phyloP scores from a whole-genome alignment of 2,113 vertebrate species.

The Pogonocichla stellata region DNA sequence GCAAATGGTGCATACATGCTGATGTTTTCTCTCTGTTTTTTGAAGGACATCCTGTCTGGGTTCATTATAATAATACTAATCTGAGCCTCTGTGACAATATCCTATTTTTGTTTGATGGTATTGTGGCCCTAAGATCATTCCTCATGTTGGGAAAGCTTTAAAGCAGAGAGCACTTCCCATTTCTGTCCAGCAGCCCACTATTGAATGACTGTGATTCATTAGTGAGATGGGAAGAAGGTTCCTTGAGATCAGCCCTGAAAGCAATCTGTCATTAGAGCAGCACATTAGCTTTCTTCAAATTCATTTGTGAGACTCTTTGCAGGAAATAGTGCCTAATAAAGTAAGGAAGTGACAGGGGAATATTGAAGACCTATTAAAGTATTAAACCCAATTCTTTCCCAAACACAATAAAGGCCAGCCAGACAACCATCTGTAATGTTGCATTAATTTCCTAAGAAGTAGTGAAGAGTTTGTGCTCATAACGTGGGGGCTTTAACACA shows the following conservation, averaged over 20 bases:
- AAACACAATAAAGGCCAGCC: background rate
- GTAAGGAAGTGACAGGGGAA: conserved; percentile 29
- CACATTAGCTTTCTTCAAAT: conserved; percentile 22
- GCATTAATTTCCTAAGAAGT: background rate
- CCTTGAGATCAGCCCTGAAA: conserved; percentile 7
- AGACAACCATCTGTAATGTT: background rate
- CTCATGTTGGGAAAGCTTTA: background rate
- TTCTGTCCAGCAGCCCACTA: background rate
- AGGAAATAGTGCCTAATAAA: conserved; percentile 47
- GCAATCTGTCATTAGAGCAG: conserved; percentile 4
- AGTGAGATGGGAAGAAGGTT: background rate
- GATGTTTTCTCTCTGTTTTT: background rate
- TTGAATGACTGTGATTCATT: background rate
- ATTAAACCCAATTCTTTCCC: background rate
- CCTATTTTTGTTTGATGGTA: background rate
- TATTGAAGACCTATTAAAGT: background rate
- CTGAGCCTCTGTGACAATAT: background rate
- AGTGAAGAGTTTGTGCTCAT: background rate
- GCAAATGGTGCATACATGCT: background rate
- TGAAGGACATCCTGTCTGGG: background rate
- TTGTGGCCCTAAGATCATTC: background rate
- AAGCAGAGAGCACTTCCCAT: background rate
- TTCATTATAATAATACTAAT: background rate
- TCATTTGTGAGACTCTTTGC: background rate
- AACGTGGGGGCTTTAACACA: background rate